Base-by-base conservation (phyloP, 2,797 vertebrate genomes). In the Thalassophryne amazonica region DNA sequence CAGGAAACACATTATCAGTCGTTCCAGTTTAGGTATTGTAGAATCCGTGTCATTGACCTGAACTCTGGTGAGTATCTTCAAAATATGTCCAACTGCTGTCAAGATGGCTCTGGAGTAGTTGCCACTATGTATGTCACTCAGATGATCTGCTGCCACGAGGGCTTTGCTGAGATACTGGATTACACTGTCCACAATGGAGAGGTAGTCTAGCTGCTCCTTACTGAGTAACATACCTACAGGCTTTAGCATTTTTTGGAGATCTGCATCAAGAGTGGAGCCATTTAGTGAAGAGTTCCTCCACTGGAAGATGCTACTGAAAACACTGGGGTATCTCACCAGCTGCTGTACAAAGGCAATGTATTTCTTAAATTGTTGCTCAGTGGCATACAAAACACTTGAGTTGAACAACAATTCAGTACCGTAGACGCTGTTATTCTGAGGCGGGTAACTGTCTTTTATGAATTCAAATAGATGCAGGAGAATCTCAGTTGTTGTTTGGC, bases 291-390 rank as follows among this genome's bases (percentile, higher is more conserved):
- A 38, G 27, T 78, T 73, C 64, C 78, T 83, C 85, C 79, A 88
- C 6, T 86, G 74, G 5, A 89, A 50, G 53, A 89, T 56, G 23
- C 29, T 64, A 4, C 52, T 47, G 6, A 92, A 25, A 25, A 88
- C 31, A 23, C 73, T 66, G 16, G 86, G 73, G 36, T 88, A 73
- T 24, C 63, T 69, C 56, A 91, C 67, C 89, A 89, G 91, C 3
- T 48, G 37, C 18, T 21, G 23, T 15, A 52, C 60, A 17, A 70
- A 5, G 28, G 59, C 55, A 11, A 76, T n/a, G 36, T 80, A 81
- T 9, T 40, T 61, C 35, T 20, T 56, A 14, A 76, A 52, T 50
- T 65, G 55, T n/a, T 27, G 16, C 24, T 78, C 60, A 13, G 68
- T 37, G 12, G 33, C 35, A 35, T 41, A 7, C 11, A 64, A 34